Evolutionary conservation across 2,113 vertebrate genomes (phyloP).

Genomic region (Strigops habroptila): DNA sequence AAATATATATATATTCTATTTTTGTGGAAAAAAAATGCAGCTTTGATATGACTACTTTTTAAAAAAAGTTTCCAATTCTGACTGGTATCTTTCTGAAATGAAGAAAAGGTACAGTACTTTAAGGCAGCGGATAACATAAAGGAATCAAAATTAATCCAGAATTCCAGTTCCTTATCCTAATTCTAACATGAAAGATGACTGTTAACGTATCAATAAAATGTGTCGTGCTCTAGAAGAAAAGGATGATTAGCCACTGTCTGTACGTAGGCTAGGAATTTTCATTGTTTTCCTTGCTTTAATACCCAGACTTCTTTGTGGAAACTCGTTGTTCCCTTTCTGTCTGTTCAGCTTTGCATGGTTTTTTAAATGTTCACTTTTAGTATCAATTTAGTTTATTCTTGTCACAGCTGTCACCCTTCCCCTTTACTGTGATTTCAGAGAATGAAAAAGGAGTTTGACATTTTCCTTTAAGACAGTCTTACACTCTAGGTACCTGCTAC

Average conservation of each 20-base stretch:
- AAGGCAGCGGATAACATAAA: conserved; percentile 80
- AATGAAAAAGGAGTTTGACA: conserved; percentile 20
- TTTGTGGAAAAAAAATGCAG: conserved; percentile 78
- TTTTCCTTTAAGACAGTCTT: conserved; percentile 52
- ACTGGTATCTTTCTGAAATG: conserved; percentile 66
- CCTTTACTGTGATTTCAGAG: conserved; percentile 12
- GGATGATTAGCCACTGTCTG: conserved; percentile 23
- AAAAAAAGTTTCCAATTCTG: conserved; percentile 73
- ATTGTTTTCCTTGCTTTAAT: background rate
- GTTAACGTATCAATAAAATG: conserved; percentile 30
- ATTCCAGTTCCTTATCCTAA: conserved; percentile 69
- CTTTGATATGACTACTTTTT: conserved; percentile 73
- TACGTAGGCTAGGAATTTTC: background rate
- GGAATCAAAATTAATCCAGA: conserved; percentile 70
- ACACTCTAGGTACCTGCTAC: conserved; percentile 56
- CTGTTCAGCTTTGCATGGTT: background rate
- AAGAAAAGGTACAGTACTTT: conserved; percentile 73
- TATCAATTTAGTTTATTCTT: background rate
- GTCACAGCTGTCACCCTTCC: conserved; percentile 22
- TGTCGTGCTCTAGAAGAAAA: conserved; percentile 19
- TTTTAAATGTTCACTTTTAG: background rate
- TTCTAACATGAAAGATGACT: conserved; percentile 39
- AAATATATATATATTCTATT: conserved; percentile 82
- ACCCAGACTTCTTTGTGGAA: background rate
- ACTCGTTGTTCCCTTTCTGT: background rate